Base-by-base conservation (phyloP, 1,140 invertebrate species). In the Rhopalosiphum padi region DNA sequence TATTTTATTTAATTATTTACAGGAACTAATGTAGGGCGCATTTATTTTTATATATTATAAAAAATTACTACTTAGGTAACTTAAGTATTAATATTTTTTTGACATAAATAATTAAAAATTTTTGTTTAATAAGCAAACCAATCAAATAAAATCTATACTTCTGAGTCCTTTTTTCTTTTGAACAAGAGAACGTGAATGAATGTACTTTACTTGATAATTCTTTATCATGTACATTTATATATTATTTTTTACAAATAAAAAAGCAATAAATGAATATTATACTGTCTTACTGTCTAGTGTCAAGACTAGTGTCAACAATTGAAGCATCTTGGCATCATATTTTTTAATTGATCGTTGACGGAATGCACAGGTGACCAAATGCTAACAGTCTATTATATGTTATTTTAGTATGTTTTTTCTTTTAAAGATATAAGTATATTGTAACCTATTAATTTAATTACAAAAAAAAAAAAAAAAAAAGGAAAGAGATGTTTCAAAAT, bases 341-440 rank as follows among this genome's bases (percentile, higher is more conserved):
- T 21, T 51, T 93, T 83, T 41, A 53, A 53, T 51, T 51, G 30
- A 37, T 83, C 22, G 82, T 93, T 93, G 91, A 93, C 91, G 91
- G 91, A 93, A 93, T 93, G 91, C 91, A 93, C 46, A 55, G 48
- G 48, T 93, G 91, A 86, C 91, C 48, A 25, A 93, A 85, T 68
- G 77, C 77, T 82, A 92, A 82, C 60, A 85, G 91, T 93, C 91
- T 86, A 93, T 48, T 85, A 86, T 93, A 86, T 93, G 91, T 93
- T 93, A 93, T 86, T 93, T 53, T 93, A 48, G 18, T 93, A 41
- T 83, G n/a, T 85, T 53, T 68, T 25, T 93, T 85, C 46, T 85
- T 93, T 93, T 41, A 86, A 41, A 93, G 30, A 93, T 93, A 93
- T 93, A 93, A 93, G 48, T 93, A 93, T 93, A 93, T 93, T 93